Evolutionary conservation across 1,140 invertebrate genomes (phyloP).

Genomic region (Pogonus chalceus): DNA sequence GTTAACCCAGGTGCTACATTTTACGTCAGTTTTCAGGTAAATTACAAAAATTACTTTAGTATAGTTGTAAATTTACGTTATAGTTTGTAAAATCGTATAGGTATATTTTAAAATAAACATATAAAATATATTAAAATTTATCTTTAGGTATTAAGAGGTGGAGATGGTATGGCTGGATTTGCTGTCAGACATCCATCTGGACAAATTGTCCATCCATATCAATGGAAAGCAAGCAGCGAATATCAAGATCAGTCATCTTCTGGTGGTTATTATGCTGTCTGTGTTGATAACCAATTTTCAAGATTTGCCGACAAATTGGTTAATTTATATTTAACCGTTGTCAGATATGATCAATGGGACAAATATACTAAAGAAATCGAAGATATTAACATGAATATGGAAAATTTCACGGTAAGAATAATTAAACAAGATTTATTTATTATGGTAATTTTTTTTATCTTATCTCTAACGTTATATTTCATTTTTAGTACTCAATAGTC

Average conservation of each 20-base stretch:
- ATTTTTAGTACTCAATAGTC: slow-evolving; percentile 56
- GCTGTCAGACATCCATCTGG: slow-evolving; percentile 78
- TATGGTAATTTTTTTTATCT: neutral
- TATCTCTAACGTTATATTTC: slow-evolving; percentile 6
- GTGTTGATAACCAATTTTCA: slow-evolving; percentile 91
- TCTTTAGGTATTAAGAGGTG: slow-evolving; percentile 67
- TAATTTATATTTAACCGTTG: slow-evolving; percentile 87
- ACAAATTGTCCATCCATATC: slow-evolving; percentile 76
- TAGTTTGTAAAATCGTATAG: neutral
- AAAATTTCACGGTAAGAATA: slow-evolving; percentile 74
- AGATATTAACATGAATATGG: slow-evolving; percentile 74
- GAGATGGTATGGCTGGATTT: slow-evolving; percentile 87
- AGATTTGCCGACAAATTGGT: slow-evolving; percentile 85
- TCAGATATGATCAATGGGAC: slow-evolving; percentile 90
- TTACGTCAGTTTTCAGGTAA: slow-evolving; percentile 86
- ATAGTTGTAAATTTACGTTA: neutral
- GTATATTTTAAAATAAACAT: neutral
- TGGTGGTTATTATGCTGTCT: slow-evolving; percentile 86
- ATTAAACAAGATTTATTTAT: slow-evolving; percentile 7
- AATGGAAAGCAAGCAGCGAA: slow-evolving; percentile 76
- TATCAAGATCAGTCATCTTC: slow-evolving; percentile 71
- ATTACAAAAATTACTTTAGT: slow-evolving; percentile 10
- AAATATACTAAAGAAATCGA: slow-evolving; percentile 83
- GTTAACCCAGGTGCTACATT: slow-evolving; percentile 85
- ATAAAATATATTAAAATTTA: neutral